A percentile compares a stretch with the other conserved stretches of the same genome.
Evolutionary conservation across 2,797 vertebrate species (phyloP).

Genomic region (Semotilus atromaculatus): DNA sequence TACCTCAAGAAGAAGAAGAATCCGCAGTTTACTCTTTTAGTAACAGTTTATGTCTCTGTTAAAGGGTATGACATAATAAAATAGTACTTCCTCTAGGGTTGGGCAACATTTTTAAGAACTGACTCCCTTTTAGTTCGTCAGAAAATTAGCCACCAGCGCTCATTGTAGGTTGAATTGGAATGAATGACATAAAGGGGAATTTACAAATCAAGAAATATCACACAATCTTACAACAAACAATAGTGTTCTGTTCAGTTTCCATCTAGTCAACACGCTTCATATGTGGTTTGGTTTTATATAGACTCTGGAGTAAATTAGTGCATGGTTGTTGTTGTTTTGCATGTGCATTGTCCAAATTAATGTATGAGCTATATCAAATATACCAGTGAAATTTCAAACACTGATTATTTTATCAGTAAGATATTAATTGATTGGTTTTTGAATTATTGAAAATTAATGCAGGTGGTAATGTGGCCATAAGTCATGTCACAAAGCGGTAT

Average conservation of each 20-base stretch:
- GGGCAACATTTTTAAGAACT: background rate
- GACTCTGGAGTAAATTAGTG: background rate
- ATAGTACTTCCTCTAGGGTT: background rate
- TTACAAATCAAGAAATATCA: background rate
- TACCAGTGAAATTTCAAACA: background rate
- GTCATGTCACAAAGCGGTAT: background rate
- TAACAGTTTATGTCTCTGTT: background rate
- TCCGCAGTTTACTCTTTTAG: background rate
- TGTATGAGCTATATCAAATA: background rate
- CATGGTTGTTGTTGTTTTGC: background rate
- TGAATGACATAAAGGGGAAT: background rate
- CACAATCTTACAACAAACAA: background rate
- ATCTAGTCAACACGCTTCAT: background rate
- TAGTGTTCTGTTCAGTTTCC: background rate
- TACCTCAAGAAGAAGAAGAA: background rate
- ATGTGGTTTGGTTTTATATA: background rate
- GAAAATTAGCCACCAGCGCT: background rate
- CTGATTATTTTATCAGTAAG: conserved; percentile 1
- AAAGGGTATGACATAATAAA: background rate
- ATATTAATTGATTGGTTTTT: background rate
- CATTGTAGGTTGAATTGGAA: background rate
- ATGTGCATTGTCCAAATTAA: background rate
- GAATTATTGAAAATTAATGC: background rate
- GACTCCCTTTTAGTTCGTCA: background rate
- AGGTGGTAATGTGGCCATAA: background rate